phyloP scores from a whole-genome alignment of 2,797 vertebrate species.

The Siniperca obscura region DNA sequence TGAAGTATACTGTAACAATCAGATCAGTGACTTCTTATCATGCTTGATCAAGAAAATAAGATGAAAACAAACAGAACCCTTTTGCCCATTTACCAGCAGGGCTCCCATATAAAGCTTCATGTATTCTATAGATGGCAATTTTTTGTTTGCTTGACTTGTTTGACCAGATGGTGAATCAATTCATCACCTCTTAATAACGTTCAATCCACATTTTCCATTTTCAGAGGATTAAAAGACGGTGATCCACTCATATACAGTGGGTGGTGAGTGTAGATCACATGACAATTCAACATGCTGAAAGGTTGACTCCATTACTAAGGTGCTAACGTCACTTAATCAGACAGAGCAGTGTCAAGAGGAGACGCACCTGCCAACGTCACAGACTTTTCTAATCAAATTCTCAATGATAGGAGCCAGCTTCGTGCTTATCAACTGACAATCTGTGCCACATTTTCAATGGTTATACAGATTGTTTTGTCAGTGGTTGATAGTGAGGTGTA shows the following conservation, averaged over 20 bases:
- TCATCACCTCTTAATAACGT: conserved; percentile 56
- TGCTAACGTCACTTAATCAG: conserved; percentile 51
- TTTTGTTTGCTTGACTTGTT: conserved; percentile 13
- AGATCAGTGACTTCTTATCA: conserved; percentile 17
- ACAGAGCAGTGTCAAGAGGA: conserved; percentile 31
- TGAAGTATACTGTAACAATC: background rate
- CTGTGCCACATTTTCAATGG: conserved; percentile 29
- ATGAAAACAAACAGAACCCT: background rate
- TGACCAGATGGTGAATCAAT: conserved; percentile 35
- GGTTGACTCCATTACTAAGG: conserved; percentile 41
- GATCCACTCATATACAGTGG: conserved; percentile 3
- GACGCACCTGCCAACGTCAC: conserved; percentile 23
- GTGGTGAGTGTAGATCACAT: conserved; percentile 24
- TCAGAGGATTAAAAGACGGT: conserved; percentile 22
- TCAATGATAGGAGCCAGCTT: conserved; percentile 39
- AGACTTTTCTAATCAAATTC: conserved; percentile 56
- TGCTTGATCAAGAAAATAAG: conserved; percentile 2
- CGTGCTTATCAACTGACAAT: conserved; percentile 43
- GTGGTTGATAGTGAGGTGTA: conserved; percentile 1
- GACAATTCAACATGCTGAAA: conserved; percentile 53
- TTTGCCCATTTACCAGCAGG: background rate
- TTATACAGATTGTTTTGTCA: conserved; percentile 7
- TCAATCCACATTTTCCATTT: conserved; percentile 39
- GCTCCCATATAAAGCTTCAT: background rate
- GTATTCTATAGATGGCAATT: background rate